phyloP scores from a whole-genome alignment of 2,888 invertebrate genomes.

The Acrobasis consociella region DNA sequence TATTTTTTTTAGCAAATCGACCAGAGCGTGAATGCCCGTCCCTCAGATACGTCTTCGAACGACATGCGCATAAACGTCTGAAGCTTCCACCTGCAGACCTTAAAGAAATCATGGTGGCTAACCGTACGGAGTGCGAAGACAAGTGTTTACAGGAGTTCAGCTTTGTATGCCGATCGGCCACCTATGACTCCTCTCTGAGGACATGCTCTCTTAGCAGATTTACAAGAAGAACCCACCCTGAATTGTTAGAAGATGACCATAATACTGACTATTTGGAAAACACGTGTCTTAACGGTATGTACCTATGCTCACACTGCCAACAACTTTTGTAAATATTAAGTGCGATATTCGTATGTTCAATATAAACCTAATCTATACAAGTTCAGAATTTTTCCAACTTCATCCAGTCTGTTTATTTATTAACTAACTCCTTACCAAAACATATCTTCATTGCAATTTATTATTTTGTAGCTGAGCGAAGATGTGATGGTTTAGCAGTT shows the following conservation, averaged over 20 bases:
- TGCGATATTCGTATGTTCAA: too few relatives aligned
- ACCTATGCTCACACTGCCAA: background rate
- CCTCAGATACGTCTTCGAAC: slow-evolving; percentile 93
- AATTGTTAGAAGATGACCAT: slow-evolving; percentile 91
- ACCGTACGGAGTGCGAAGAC: slow-evolving; percentile 95
- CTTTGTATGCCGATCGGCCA: slow-evolving; percentile 94
- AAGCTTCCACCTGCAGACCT: slow-evolving; percentile 91
- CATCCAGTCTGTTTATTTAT: too few relatives aligned
- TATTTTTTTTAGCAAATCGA: slow-evolving; percentile 84
- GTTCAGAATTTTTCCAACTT: too few relatives aligned
- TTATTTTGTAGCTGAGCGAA: slow-evolving; percentile 85
- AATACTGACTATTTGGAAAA: slow-evolving; percentile 96
- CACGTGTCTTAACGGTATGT: slow-evolving; percentile 91
- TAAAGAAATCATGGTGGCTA: slow-evolving; percentile 92
- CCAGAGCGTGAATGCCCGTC: slow-evolving; percentile 95
- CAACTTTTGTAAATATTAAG: too few relatives aligned
- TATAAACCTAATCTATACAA: too few relatives aligned
- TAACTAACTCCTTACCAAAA: too few relatives aligned
- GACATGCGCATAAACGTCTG: slow-evolving; percentile 92
- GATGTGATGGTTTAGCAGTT: slow-evolving; percentile 93
- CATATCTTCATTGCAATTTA: background rate
- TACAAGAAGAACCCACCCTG: slow-evolving; percentile 93
- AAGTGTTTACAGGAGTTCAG: slow-evolving; percentile 94
- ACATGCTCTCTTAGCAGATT: slow-evolving; percentile 92
- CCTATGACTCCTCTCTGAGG: slow-evolving; percentile 89